Percentiles rank a stretch among this genome's conserved stretches.
These are phyloP conservation scores for Synanthedon tipuliformis DNA, from an alignment of 2,888 invertebrate species.

Conservation along the genomic window DNA sequence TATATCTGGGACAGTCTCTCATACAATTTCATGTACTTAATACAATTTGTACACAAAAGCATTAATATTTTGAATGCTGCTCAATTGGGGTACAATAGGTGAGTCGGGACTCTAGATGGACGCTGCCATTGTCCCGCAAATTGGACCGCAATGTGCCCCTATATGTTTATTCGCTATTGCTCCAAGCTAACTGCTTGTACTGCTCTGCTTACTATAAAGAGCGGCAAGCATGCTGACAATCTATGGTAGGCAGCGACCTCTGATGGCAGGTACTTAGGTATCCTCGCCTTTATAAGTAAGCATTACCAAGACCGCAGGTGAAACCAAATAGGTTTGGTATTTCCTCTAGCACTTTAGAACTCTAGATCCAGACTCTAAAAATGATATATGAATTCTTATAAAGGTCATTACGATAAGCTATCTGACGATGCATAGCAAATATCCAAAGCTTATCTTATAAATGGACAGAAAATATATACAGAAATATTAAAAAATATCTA, in stretches of 20 bases:
- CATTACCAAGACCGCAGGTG: background rate
- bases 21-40: slow-evolving; percentile 7
- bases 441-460: too few relatives aligned
- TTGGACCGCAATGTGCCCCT: slow-evolving; percentile 16
- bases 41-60: slow-evolving; percentile 23
- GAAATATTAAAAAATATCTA: too few relatives aligned
- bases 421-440: too few relatives aligned
- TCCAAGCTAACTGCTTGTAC: background rate
- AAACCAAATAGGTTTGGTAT: too few relatives aligned
- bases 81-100: slow-evolving; percentile 19
- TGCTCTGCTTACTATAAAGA: background rate
- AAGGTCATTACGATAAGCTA: too few relatives aligned
- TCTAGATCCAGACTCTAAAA: too few relatives aligned
- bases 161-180: slow-evolving; percentile 4
- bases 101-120: slow-evolving; percentile 1
- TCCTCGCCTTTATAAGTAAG: background rate
- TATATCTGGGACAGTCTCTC: background rate
- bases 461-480: too few relatives aligned
- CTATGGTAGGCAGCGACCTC: too few relatives aligned
- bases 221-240: background rate
- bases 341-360: too few relatives aligned
- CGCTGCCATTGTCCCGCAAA: slow-evolving; percentile 2
- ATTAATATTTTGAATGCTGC: slow-evolving; percentile 14
- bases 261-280: background rate
- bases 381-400: too few relatives aligned